A percentile compares a stretch with the other conserved stretches of the same genome.
phyloP scores from a whole-genome alignment of 1,140 invertebrate genomes.

The Eumaeus atala region DNA sequence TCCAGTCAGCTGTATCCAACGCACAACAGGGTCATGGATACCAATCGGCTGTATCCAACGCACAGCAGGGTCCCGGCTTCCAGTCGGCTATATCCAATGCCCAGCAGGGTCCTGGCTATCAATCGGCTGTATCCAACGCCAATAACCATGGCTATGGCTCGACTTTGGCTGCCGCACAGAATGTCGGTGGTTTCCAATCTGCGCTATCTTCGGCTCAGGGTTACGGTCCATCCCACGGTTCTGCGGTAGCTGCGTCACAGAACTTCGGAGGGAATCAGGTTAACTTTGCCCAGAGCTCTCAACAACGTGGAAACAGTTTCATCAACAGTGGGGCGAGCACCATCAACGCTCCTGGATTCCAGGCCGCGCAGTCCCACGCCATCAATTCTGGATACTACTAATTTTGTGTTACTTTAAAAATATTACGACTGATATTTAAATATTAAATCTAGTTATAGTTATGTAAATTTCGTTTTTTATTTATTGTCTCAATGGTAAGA shows the following conservation, averaged over 20 bases:
- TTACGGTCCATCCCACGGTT: conserved; percentile 21
- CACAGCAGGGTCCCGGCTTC: conserved; percentile 28
- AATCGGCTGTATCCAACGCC: conserved; percentile 33
- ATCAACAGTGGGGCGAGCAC: conserved; percentile 49
- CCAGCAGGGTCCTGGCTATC: conserved; percentile 28
- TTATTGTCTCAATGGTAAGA: too few relatives aligned
- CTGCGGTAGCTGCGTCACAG: conserved; percentile 32
- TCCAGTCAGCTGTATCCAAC: conserved; percentile 8
- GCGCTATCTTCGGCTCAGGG: conserved; percentile 38
- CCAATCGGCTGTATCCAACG: conserved; percentile 32
- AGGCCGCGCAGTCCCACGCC: conserved; percentile 47
- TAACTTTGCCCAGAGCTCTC: conserved; percentile 42
- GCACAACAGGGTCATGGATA: conserved; percentile 36
- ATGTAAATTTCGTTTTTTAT: background rate
- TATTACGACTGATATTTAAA: background rate
- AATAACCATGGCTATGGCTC: conserved; percentile 37
- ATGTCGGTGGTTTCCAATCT: conserved; percentile 34
- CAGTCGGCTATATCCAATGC: conserved; percentile 35
- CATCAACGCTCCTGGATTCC: conserved; percentile 50
- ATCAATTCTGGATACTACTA: conserved; percentile 48
- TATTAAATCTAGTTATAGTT: background rate
- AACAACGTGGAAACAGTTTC: conserved; percentile 33
- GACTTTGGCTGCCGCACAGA: conserved; percentile 39
- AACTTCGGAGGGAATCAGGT: conserved; percentile 38
- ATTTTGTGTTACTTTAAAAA: background rate